These are phyloP conservation scores for Agriopis aurantiaria DNA, from an alignment of 2,888 invertebrate species.

Conservation along the genomic window DNA sequence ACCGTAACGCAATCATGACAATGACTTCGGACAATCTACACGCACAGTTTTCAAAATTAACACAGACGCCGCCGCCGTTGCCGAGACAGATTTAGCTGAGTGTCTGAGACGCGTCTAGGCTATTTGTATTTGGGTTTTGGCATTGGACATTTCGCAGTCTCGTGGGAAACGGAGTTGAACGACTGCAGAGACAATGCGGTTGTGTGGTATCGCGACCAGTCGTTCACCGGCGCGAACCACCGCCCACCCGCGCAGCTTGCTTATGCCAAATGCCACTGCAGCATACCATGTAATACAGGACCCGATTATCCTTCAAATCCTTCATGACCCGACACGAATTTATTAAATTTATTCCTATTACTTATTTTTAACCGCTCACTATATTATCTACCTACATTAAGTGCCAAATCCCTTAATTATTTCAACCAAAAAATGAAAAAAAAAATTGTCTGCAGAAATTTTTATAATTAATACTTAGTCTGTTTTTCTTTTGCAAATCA, in stretches of 20 bases:
- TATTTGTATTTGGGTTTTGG: slow-evolving; percentile 83
- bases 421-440: no score
- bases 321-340: slow-evolving; percentile 8
- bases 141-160: slow-evolving; percentile 81
- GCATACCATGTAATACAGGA: slow-evolving; percentile 47
- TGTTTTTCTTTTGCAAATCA: no score
- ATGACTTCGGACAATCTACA: slow-evolving; percentile 56
- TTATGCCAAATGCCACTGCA: slow-evolving; percentile 51
- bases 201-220: slow-evolving; percentile 73
- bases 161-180: slow-evolving; percentile 86
- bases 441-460: no score
- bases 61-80: slow-evolving; percentile 60
- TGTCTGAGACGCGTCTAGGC: slow-evolving; percentile 84
- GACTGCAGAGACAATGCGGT: slow-evolving; percentile 84
- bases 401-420: no score
- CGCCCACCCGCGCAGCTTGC: slow-evolving; percentile 66
- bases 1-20: slow-evolving; percentile 59
- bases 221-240: slow-evolving; percentile 66
- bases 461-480: no score
- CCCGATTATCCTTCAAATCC: slow-evolving; percentile 33
- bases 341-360: neutral
- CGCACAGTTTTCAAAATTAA: slow-evolving; percentile 65
- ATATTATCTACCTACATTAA: no score
- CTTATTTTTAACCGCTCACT: neutral
- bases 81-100: slow-evolving; percentile 78